Conservation (phyloP, 2,797 vertebrate genomes). For the Enteromius argenteus region DNA sequence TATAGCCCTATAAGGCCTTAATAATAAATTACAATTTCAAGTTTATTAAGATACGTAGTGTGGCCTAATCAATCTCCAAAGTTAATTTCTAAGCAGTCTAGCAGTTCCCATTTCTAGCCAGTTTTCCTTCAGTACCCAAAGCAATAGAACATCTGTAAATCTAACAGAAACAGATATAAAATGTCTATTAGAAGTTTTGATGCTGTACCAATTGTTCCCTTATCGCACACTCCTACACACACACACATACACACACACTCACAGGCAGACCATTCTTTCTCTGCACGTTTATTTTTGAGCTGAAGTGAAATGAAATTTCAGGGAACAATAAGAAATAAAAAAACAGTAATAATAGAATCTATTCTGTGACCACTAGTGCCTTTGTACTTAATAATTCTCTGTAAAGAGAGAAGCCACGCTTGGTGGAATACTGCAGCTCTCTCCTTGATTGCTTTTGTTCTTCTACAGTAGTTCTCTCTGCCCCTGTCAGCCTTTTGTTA, state of each 20-base stretch:
- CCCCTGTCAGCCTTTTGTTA: constrained; percentile 30
- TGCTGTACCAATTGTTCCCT: not conserved
- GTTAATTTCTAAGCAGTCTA: not conserved
- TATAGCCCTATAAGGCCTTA: too few species aligned
- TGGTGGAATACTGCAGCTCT: constrained; percentile 59
- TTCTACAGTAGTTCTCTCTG: constrained; percentile 16
- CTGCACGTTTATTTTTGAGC: constrained; percentile 64
- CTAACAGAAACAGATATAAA: constrained; percentile 30
- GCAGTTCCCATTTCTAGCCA: not conserved
- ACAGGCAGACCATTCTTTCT: not conserved
- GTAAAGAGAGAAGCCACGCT: constrained; percentile 53
- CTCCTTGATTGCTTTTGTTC: constrained; percentile 72
- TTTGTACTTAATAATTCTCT: constrained; percentile 67
- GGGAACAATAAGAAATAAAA: constrained; percentile 61
- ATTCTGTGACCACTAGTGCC: constrained; percentile 62
- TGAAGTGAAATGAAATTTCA: constrained; percentile 71
- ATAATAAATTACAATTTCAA: too few species aligned
- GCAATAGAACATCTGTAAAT: not conserved
- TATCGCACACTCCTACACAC: not conserved
- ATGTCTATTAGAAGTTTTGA: constrained; percentile 26
- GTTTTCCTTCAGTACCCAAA: not conserved
- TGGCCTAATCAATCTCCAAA: too few species aligned
- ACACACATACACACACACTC: not conserved
- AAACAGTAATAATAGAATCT: constrained; percentile 63
- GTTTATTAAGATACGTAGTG: too few species aligned